Base-by-base conservation (phyloP, 2,797 vertebrate species). In the Poliocrania exsul region DNA sequence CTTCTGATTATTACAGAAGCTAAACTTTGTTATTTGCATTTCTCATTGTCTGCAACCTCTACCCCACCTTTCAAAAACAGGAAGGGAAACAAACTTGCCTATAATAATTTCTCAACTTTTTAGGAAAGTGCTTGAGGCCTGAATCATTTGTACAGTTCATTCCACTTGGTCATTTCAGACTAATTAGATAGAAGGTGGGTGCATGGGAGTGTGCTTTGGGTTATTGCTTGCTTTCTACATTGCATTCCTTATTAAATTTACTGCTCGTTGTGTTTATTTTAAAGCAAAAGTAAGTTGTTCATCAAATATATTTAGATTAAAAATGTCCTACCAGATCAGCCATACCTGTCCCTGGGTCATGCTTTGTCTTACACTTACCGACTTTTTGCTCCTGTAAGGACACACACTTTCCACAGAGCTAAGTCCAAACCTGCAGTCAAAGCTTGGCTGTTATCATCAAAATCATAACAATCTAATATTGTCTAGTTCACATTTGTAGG, bases 311-410 rank as follows among this genome's bases (percentile, higher is more conserved):
- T 6, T n/a, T 40, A 33, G 21, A 58, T 35, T 89, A 64, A 33
- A 71, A 64, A 42, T 28, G 42, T 24, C 44, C 19, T 24, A 7
- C 31, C 21, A 31, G 33, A 50, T 11, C 54, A 19, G 25, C 18
- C n/a, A n/a, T 24, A 60, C 5, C 12, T 13, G 5, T 60, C 75
- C 40, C 31, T 67, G 4, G 0, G 42, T 25, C 0, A 0, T 16
- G 8, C 23, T 74, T 42, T 35, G 31, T 20, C 53, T 73, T 35
- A n/a, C 38, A 17, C 46, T 69, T 60, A 81, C 19, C 26, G 29
- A 81, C 35, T 21, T 49, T 67, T 51, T 37, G 10, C 35, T 92
- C 56, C 33, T 51, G 11, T 62, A 13, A 79, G 29, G 9, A 74
- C 15, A 28, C 10, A 71, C 8, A 21, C 16, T 35, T 50, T 60